phyloP scores from a whole-genome alignment of 2,113 vertebrate species.

The Fulica atra region DNA sequence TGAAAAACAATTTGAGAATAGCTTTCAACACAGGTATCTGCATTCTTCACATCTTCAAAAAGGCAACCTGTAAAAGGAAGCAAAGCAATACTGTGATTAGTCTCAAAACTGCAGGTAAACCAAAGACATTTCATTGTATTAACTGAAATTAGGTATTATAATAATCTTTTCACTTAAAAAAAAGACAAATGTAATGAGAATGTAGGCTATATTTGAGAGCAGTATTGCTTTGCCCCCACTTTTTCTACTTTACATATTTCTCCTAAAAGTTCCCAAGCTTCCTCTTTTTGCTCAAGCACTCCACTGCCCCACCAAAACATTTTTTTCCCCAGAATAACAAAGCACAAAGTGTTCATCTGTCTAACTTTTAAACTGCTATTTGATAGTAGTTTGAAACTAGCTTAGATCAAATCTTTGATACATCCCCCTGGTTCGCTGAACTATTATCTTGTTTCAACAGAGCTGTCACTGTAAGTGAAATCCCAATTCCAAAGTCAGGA shows the following conservation, averaged over 20 bases:
- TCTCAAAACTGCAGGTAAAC: not conserved
- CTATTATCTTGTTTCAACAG: not conserved
- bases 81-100: constrained; percentile 8
- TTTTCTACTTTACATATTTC: not conserved
- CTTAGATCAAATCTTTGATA: not conserved
- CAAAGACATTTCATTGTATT: not conserved
- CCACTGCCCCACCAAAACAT: not conserved
- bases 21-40: not conserved
- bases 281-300: not conserved
- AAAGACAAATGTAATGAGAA: not conserved
- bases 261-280: not conserved
- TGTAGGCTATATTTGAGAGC: not conserved
- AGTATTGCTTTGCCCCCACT: not conserved
- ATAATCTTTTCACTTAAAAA: not conserved
- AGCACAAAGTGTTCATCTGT: not conserved
- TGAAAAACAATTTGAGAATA: not conserved
- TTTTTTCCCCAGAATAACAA: not conserved
- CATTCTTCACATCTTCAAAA: constrained; percentile 74
- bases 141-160: not conserved
- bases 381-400: not conserved
- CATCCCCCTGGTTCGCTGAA: not conserved
- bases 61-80: constrained; percentile 76
- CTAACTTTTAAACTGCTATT: not conserved
- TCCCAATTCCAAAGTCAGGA: not conserved
- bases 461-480: not conserved